These are phyloP conservation scores for Sycophila sp. DNA, from an alignment of 1,140 invertebrate genomes.

Conservation along the genomic window DNA sequence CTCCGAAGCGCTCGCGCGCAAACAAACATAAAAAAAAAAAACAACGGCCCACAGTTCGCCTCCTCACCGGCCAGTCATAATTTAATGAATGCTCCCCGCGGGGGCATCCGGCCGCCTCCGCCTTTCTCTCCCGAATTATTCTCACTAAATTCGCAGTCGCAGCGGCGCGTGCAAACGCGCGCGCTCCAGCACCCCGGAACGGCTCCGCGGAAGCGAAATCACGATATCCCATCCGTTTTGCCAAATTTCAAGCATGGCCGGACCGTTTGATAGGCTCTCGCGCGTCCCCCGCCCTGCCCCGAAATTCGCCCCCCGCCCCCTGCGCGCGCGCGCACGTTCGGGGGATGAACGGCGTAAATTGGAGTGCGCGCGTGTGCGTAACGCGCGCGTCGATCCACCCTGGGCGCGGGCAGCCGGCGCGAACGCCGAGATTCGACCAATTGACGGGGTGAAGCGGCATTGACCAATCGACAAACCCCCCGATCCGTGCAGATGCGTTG, in stretches of 20 bases:
- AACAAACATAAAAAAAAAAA: slow-evolving; percentile 30
- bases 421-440: slow-evolving; percentile 52
- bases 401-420: too few species aligned
- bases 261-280: slow-evolving; percentile 52
- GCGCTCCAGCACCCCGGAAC: neutral
- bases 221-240: slow-evolving; percentile 47
- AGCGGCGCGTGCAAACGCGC: neutral
- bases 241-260: slow-evolving; percentile 56
- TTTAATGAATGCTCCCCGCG: slow-evolving; percentile 16
- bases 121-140: slow-evolving; percentile 7
- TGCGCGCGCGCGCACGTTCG: neutral
- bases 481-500: neutral
- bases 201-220: slow-evolving; percentile 38
- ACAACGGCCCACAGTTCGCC: neutral
- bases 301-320: neutral
- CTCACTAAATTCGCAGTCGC: slow-evolving; percentile 16
- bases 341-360: slow-evolving; percentile 45
- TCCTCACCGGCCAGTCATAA: neutral
- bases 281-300: slow-evolving; percentile 19
- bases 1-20: neutral
- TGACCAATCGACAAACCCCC: slow-evolving; percentile 55
- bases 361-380: slow-evolving; percentile 44
- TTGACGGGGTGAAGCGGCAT: slow-evolving; percentile 41
- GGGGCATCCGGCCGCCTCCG: neutral
- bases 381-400: slow-evolving; percentile 12